Percentiles rank a stretch among this genome's conserved stretches.
phyloP scores from a whole-genome alignment of 2,888 invertebrate genomes.

The Hemithea aestivaria region DNA sequence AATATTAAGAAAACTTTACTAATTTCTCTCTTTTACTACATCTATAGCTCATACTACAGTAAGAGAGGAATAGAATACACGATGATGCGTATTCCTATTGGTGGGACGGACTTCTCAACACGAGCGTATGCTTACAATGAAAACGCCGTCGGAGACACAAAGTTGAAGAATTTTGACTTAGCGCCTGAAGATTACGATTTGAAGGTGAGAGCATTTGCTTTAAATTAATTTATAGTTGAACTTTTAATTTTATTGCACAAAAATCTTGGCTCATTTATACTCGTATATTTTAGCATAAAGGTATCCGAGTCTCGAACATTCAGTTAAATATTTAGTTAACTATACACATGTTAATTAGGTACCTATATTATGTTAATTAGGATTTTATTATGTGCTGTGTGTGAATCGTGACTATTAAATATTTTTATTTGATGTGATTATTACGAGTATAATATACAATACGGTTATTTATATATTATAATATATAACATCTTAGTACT shows the following conservation, averaged over 20 bases:
- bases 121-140: constrained; percentile 86
- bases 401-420: too few relatives aligned
- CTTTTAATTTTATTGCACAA: too few relatives aligned
- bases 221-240: too few relatives aligned
- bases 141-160: constrained; percentile 62
- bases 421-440: too few relatives aligned
- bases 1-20: not conserved
- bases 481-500: too few relatives aligned
- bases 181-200: constrained; percentile 81
- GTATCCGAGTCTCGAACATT: too few relatives aligned
- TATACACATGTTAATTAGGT: too few relatives aligned
- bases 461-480: not conserved
- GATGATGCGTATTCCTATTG: constrained; percentile 87
- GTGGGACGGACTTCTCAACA: constrained; percentile 89
- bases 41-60: constrained; percentile 87
- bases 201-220: constrained; percentile 68
- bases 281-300: too few relatives aligned
- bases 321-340: too few relatives aligned
- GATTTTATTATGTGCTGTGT: too few relatives aligned
- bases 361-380: too few relatives aligned
- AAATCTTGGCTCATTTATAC: too few relatives aligned
- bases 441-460: not conserved
- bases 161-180: constrained; percentile 80
- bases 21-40: constrained; percentile 10
- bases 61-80: constrained; percentile 84